A percentile compares a stretch with the other conserved stretches of the same genome.
Evolutionary conservation across 2,113 vertebrate species (phyloP).

Genomic region (Toxostoma redivivum): DNA sequence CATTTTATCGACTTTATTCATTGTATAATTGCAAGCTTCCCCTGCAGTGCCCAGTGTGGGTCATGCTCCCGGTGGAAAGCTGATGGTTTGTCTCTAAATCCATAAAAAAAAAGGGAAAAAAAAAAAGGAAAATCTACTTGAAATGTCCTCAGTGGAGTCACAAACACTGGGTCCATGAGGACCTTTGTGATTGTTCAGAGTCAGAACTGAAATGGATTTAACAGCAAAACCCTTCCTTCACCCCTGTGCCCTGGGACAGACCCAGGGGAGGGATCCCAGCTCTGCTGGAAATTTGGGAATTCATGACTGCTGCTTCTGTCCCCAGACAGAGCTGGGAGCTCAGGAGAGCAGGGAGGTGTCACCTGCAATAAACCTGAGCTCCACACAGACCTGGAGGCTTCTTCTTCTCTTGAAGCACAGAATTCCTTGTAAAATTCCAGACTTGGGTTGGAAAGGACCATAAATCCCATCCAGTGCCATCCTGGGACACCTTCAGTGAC

Average conservation of each 20-base stretch:
- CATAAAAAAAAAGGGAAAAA: not conserved
- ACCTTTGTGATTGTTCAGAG: not conserved
- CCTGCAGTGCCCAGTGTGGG: not conserved
- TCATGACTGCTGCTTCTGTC: not conserved
- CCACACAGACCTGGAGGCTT: not conserved
- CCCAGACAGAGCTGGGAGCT: not conserved
- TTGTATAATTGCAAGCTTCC: no score
- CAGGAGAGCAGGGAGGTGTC: not conserved
- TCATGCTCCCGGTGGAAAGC: not conserved
- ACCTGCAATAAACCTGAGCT: not conserved
- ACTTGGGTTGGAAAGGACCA: not conserved
- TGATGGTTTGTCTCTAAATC: not conserved
- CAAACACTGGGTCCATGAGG: not conserved
- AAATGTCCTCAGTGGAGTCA: not conserved
- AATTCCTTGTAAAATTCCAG: not conserved
- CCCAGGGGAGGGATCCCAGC: not conserved
- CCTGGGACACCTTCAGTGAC: no score
- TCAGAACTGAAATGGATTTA: not conserved
- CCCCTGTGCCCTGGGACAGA: not conserved
- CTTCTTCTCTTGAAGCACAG: not conserved
- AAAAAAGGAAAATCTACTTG: not conserved
- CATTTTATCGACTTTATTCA: accelerated
- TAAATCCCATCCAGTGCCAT: not conserved
- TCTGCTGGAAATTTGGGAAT: not conserved
- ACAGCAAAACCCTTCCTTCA: not conserved